Evolutionary conservation across 2,797 vertebrate species (phyloP).

Genomic region (Halcyon badia): DNA sequence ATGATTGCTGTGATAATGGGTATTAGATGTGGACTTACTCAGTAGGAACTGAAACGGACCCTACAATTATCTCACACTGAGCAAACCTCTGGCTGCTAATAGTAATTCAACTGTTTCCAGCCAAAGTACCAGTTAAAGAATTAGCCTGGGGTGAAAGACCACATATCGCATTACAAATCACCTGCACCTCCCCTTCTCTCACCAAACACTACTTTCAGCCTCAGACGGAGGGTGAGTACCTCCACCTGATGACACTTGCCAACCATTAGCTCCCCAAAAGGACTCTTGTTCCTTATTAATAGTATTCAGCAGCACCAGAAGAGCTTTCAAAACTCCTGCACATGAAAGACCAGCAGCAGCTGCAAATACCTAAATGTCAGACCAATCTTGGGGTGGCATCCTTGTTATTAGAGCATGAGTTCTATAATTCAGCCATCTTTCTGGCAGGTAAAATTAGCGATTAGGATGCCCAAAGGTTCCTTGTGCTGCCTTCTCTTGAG

Average conservation of each 20-base stretch:
- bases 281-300: background rate
- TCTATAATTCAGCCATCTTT: background rate
- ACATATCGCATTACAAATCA: background rate
- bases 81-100: background rate
- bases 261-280: background rate
- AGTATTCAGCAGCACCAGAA: background rate
- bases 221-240: background rate
- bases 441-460: background rate
- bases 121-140: conserved; percentile 26
- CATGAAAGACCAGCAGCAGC: background rate
- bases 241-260: background rate
- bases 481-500: background rate
- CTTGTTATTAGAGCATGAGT: background rate
- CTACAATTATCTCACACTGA: conserved; percentile 8
- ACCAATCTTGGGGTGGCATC: background rate
- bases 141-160: conserved; percentile 41
- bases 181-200: conserved; percentile 6
- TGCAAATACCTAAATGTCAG: background rate
- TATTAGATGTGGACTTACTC: background rate
- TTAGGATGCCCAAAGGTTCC: background rate
- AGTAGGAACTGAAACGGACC: background rate
- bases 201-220: background rate
- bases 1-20: background rate
- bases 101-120: conserved; percentile 19
- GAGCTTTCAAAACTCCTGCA: background rate